phyloP scores from a whole-genome alignment of 2,113 vertebrate species.

The Pluvialis apricaria region DNA sequence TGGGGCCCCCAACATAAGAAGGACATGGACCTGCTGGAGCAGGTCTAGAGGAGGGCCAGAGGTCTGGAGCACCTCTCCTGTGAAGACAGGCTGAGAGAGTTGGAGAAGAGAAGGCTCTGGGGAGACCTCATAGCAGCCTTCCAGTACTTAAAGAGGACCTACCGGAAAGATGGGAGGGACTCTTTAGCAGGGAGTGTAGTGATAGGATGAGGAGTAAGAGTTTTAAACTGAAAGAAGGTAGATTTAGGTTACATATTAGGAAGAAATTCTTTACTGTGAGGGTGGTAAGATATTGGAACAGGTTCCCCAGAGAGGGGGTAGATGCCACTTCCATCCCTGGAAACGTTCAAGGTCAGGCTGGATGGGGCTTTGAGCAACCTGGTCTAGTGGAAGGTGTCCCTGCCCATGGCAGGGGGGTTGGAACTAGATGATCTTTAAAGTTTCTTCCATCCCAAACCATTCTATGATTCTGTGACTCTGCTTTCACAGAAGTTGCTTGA shows the following conservation, averaged over 20 bases:
- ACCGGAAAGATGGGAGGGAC: not conserved
- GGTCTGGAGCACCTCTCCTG: not conserved
- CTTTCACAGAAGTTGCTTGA: not conserved
- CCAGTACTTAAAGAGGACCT: not conserved
- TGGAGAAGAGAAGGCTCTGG: not conserved
- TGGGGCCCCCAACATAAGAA: too few relatives aligned
- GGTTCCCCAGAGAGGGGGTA: too few relatives aligned
- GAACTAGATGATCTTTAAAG: not conserved
- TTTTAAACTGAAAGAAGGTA: not conserved
- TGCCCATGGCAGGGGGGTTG: not conserved
- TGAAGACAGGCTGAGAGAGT: not conserved
- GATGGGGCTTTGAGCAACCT: not conserved
- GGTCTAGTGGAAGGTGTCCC: not conserved
- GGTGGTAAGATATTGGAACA: not conserved
- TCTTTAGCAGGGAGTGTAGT: not conserved
- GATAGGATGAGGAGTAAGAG: not conserved
- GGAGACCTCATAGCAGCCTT: not conserved
- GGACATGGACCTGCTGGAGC: not conserved
- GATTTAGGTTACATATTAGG: not conserved
- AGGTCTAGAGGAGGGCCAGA: not conserved
- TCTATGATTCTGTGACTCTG: not conserved
- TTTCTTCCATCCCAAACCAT: not conserved
- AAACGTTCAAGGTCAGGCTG: not conserved
- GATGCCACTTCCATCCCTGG: too few relatives aligned
- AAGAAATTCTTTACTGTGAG: not conserved